Base-by-base conservation (phyloP, 1,140 invertebrate species). In the Elysia chlorotica region DNA sequence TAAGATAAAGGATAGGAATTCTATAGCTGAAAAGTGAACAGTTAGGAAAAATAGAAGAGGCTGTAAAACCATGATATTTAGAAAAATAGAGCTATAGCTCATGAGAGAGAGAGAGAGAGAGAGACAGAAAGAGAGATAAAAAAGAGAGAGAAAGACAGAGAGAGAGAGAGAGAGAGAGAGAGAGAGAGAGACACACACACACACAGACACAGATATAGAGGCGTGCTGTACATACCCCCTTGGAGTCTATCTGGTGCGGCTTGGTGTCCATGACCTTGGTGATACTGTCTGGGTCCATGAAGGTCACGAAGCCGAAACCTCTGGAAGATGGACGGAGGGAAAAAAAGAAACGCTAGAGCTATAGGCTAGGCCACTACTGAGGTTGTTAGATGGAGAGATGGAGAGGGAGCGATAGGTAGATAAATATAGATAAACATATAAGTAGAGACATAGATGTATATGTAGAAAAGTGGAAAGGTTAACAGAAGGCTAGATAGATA, bases 161-260 rank as follows among this genome's bases (percentile, higher is more conserved):
- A 28, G 53, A 69, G 28, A 25, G 28, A 35, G 33, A 66, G 65
- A 38, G 37, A 66, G 19, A 38, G 37, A 66, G 65, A 66, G 65
- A 66, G 1, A 41, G 33, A 36, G 37, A 1, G 14, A 31, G 25
- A 14, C 6, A 31, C 6, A 10, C 31, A 33, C 14, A 35, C 6
- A 63, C 6, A 63, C 25, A 28, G 19, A 31, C 25, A 37, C n/a
- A 54, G 25, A 54, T 56, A 25, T 10, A 62, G 2, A 62, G 21
- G 21, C 4, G 21, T 19, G 21, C 4, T 14, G 61, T 23, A 37
- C 67, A 59, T 59, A 70, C 67, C 67, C 67, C 67, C 59, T 70
- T 70, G 35, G 67, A 70, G 54, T 70, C 67, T 70, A 70, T 70
- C n/a, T 70, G 67, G 21, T 70, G 67, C 2, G 67, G 67, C 25